phyloP scores from a whole-genome alignment of 2,113 vertebrate genomes.

The Scophthalmus maximus region DNA sequence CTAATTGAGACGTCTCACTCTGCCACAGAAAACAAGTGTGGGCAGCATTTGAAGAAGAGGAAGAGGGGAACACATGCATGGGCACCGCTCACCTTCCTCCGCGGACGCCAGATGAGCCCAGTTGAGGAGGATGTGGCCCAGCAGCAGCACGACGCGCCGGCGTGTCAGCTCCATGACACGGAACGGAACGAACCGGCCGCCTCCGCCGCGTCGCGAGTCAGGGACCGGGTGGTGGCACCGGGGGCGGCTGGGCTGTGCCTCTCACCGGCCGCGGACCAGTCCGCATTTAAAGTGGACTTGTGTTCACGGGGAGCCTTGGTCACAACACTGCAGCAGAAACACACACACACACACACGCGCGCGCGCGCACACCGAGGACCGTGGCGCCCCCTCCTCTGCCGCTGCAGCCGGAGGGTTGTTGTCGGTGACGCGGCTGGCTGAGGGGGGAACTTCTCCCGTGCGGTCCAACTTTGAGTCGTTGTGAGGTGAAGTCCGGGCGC shows the following conservation, averaged over 20 bases:
- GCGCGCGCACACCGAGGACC: too few species aligned
- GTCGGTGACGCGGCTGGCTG: background rate
- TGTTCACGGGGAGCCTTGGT: constrained; percentile 28
- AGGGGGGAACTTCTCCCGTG: constrained; percentile 53
- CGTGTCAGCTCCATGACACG: constrained; percentile 76
- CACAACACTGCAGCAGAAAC: constrained; percentile 12
- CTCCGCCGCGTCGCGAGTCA: too few species aligned
- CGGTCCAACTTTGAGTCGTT: constrained; percentile 55
- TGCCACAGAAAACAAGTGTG: constrained; percentile 18
- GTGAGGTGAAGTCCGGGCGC: constrained; percentile 18
- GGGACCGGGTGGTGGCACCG: too few species aligned
- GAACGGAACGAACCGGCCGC: background rate
- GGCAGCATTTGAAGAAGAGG: background rate
- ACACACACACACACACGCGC: background rate
- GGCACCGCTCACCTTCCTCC: constrained; percentile 79
- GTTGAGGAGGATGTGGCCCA: constrained; percentile 70
- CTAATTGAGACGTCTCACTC: constrained; percentile 26
- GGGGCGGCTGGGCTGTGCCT: constrained; percentile 72
- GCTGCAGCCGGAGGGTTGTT: background rate
- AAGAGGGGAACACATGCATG: background rate
- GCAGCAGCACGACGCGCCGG: constrained; percentile 62
- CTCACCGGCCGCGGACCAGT: constrained; percentile 63
- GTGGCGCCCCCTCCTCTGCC: too few species aligned
- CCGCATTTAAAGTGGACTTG: constrained; percentile 74
- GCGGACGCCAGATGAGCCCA: constrained; percentile 63